phyloP scores from a whole-genome alignment of 2,113 vertebrate species.

The Pluvialis apricaria region DNA sequence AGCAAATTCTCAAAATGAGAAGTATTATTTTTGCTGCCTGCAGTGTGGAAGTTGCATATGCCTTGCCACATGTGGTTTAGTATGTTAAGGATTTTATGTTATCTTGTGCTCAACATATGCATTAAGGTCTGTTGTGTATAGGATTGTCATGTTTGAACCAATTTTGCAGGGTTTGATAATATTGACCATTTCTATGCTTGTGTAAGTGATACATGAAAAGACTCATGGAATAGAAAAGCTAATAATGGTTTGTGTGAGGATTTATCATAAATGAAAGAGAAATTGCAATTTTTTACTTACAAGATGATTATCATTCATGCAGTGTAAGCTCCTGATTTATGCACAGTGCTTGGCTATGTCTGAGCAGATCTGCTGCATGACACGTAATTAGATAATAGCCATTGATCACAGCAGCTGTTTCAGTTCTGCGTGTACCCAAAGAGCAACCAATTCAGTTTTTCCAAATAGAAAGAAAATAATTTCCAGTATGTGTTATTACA shows the following conservation, averaged over 20 bases:
- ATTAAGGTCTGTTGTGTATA: background rate
- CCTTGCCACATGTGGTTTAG: background rate
- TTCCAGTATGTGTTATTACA: background rate
- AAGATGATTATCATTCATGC: background rate
- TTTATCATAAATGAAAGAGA: background rate
- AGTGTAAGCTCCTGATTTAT: background rate
- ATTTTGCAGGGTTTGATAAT: background rate
- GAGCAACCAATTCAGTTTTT: background rate
- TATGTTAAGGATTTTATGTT: background rate
- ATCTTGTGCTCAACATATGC: background rate
- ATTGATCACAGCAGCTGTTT: constrained; percentile 15
- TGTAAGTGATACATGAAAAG: background rate
- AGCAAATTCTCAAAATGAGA: background rate
- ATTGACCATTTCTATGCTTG: background rate
- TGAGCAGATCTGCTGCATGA: background rate
- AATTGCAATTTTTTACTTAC: background rate
- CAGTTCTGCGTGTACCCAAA: constrained; percentile 10
- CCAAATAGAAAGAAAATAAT: background rate
- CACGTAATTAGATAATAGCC: constrained; percentile 32
- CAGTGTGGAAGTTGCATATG: background rate
- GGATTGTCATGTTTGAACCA: background rate
- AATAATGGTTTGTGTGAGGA: background rate
- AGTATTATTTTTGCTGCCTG: background rate
- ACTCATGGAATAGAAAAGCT: background rate
- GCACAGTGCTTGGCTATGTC: background rate